These are phyloP conservation scores for Nothobranchius kuhntae DNA, from an alignment of 2,113 vertebrate species.

Conservation along the genomic window DNA sequence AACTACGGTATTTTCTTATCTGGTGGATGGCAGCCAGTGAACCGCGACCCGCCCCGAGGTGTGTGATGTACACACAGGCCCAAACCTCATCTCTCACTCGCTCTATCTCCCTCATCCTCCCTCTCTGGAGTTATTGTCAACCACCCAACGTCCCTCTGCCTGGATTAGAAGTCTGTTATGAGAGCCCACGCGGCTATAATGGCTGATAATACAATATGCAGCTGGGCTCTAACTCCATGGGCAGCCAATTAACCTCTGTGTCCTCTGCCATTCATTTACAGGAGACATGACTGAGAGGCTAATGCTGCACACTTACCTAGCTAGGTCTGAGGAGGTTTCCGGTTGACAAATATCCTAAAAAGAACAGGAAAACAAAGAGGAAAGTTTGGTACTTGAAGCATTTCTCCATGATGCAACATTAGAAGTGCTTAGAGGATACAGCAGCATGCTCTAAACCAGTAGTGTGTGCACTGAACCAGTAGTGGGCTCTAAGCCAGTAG, in stretches of 20 bases:
- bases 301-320: neutral
- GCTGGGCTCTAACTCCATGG: slow-evolving; percentile 40
- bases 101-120: slow-evolving; percentile 42
- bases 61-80: slow-evolving; percentile 40
- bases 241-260: slow-evolving; percentile 59
- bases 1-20: slow-evolving; percentile 65
- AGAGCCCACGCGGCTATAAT: slow-evolving; percentile 49
- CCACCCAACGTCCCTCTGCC: slow-evolving; percentile 50
- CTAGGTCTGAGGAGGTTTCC: neutral
- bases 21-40: slow-evolving; percentile 56
- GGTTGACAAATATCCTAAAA: no score
- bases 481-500: no score
- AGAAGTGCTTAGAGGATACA: no score
- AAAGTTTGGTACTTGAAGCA: no score
- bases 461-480: no score
- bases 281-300: slow-evolving; percentile 22
- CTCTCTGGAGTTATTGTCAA: slow-evolving; percentile 58
- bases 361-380: no score
- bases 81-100: slow-evolving; percentile 26
- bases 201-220: slow-evolving; percentile 60
- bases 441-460: no score
- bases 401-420: no score
- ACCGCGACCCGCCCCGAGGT: slow-evolving; percentile 48
- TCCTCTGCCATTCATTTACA: slow-evolving; percentile 43
- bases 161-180: slow-evolving; percentile 62